These are phyloP conservation scores for Chymomyza costata DNA, from an alignment of 1,140 invertebrate species.

Conservation along the genomic window DNA sequence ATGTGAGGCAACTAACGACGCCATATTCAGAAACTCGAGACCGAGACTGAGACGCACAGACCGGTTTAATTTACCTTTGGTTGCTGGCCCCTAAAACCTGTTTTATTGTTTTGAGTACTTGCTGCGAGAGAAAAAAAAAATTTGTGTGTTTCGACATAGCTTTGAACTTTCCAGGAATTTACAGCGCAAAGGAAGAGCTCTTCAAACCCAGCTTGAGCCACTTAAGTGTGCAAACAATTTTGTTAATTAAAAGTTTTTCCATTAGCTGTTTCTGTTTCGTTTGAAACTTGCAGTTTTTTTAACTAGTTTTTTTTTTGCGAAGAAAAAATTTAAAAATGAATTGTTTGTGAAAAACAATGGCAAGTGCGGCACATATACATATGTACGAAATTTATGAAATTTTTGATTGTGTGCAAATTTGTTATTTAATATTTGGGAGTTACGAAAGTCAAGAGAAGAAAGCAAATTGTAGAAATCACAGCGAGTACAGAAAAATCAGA, in stretches of 20 bases:
- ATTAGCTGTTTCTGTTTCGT: constrained; percentile 17
- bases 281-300: constrained; percentile 31
- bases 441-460: no score
- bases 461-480: no score
- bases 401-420: no score
- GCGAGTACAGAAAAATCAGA: no score
- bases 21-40: constrained; percentile 29
- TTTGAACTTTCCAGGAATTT: constrained; percentile 67
- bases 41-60: constrained; percentile 21
- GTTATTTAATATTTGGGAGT: no score
- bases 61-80: constrained; percentile 24
- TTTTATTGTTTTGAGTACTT: constrained; percentile 26
- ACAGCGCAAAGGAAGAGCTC: constrained; percentile 18
- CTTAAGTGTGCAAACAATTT: constrained; percentile 31
- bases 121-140: constrained; percentile 38
- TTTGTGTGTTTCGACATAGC: constrained; percentile 42
- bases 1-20: constrained; percentile 15
- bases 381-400: no score
- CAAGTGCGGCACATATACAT: no score
- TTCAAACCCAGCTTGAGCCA: background rate
- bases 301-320: no score
- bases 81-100: constrained; percentile 51
- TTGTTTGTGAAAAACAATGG: background rate
- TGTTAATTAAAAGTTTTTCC: constrained; percentile 50
- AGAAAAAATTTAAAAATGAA: constrained; percentile 1